phyloP scores from a whole-genome alignment of 2,888 invertebrate species.

The Andrena fulva region DNA sequence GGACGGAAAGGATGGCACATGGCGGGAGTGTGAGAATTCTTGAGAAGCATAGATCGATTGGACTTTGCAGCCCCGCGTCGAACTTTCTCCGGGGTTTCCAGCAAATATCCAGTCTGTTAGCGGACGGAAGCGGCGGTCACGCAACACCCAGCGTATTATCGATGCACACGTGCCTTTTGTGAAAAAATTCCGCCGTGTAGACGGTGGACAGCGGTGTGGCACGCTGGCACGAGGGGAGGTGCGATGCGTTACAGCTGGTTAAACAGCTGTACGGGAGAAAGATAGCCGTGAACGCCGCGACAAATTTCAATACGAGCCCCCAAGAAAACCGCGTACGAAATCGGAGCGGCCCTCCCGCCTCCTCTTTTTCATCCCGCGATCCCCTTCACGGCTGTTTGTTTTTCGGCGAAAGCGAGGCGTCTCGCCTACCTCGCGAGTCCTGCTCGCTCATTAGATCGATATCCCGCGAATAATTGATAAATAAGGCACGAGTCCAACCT shows the following conservation, averaged over 20 bases:
- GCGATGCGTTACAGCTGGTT: slow-evolving; percentile 78
- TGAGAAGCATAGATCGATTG: no score
- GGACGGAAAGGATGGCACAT: no score
- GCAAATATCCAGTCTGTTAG: slow-evolving; percentile 45
- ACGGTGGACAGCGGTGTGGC: slow-evolving; percentile 30
- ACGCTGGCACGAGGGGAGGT: slow-evolving; percentile 59
- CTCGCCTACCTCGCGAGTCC: neutral
- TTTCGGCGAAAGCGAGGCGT: slow-evolving; percentile 10
- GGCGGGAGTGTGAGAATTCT: no score
- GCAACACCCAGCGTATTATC: slow-evolving; percentile 72
- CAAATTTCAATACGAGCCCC: slow-evolving; percentile 70
- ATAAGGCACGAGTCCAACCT: neutral
- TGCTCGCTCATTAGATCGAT: neutral
- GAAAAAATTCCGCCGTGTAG: slow-evolving; percentile 71
- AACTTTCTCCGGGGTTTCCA: slow-evolving; percentile 25
- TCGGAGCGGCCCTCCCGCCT: slow-evolving; percentile 51
- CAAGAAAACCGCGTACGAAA: slow-evolving; percentile 69
- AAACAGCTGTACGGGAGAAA: slow-evolving; percentile 74
- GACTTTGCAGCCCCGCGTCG: no score
- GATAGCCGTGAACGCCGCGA: slow-evolving; percentile 73
- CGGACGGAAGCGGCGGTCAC: slow-evolving; percentile 72
- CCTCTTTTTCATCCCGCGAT: neutral
- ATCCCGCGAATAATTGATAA: neutral
- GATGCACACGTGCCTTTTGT: slow-evolving; percentile 74
- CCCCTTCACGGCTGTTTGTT: slow-evolving; percentile 15